Conservation (phyloP, 2,888 invertebrate species). For the Nebria brevicollis region DNA sequence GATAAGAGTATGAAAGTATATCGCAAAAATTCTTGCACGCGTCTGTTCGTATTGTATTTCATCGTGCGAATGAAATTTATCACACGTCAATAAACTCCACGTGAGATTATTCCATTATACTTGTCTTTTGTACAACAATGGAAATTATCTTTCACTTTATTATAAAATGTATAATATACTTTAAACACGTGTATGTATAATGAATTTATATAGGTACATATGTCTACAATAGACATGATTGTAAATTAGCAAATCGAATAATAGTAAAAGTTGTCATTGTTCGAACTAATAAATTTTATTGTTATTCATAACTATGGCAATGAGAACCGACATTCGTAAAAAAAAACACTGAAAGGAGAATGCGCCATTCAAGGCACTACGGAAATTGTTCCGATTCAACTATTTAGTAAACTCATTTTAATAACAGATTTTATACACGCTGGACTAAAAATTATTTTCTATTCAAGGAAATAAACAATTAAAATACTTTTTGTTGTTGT, state of each 20-base stretch:
- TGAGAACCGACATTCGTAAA: not conserved
- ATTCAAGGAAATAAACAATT: not conserved
- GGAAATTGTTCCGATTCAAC: not conserved
- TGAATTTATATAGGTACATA: not conserved
- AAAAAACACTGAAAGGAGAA: not conserved
- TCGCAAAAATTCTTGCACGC: not conserved
- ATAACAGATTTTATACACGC: not conserved
- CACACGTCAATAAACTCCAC: not conserved
- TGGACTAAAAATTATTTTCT: not conserved
- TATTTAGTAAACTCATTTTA: not conserved
- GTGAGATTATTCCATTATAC: not conserved
- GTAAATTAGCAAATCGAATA: not conserved
- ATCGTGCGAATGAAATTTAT: not conserved
- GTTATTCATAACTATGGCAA: not conserved
- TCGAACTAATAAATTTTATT: not conserved
- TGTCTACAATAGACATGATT: not conserved
- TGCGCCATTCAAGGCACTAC: not conserved
- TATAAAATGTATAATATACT: not conserved
- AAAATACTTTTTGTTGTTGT: not conserved
- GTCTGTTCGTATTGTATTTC: not conserved
- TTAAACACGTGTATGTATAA: too few species aligned
- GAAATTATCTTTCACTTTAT: not conserved
- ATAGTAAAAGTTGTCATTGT: not conserved
- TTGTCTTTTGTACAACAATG: not conserved
- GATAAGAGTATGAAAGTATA: not conserved